These are phyloP conservation scores for Dolichomitus sp. DNA, from an alignment of 2,888 invertebrate genomes.

Conservation along the genomic window DNA sequence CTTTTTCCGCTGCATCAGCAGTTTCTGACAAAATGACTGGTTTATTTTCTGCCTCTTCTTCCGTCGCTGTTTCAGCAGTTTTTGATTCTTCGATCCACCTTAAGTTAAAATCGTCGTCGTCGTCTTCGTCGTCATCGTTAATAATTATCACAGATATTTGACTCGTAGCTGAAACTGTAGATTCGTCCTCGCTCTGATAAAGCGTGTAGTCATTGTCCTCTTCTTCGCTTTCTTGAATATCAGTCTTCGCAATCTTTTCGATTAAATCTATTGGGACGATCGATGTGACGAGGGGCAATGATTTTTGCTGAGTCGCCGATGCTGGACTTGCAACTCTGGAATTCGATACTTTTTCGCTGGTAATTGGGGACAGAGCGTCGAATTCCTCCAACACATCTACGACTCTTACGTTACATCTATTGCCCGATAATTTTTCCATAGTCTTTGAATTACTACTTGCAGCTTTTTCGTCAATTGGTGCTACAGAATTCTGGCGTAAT, in stretches of 20 bases:
- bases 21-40: background rate
- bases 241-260: background rate
- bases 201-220: background rate
- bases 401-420: background rate
- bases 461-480: background rate
- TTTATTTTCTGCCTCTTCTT: background rate
- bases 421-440: background rate
- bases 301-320: background rate
- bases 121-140: slow-evolving; percentile 20
- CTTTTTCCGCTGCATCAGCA: background rate
- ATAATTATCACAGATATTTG: slow-evolving; percentile 22
- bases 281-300: background rate
- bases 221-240: background rate
- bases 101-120: background rate
- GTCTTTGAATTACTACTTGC: background rate
- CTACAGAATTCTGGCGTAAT: background rate
- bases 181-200: background rate
- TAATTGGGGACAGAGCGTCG: background rate
- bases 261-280: background rate
- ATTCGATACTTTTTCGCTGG: background rate
- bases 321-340: background rate
- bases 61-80: background rate
- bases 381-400: slow-evolving; percentile 19
- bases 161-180: background rate
- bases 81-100: background rate